Percentiles rank a stretch among this genome's conserved stretches.
Evolutionary conservation across 1,140 invertebrate genomes (phyloP).

Genomic region (Zaprionus vittiger): DNA sequence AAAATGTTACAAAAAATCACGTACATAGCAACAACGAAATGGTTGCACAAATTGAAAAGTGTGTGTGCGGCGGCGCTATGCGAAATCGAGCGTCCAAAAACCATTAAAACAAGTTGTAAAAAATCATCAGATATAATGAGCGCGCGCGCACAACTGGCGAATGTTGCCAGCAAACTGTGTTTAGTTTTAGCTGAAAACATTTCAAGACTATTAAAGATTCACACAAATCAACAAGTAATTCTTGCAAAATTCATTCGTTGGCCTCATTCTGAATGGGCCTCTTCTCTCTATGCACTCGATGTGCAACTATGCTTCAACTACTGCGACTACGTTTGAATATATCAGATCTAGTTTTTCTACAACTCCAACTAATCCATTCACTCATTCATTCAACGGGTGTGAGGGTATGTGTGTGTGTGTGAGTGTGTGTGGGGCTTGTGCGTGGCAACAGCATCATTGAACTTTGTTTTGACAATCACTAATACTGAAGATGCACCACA

Average conservation of each 20-base stretch:
- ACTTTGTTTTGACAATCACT: slow-evolving; percentile 63
- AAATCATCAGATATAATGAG: slow-evolving; percentile 50
- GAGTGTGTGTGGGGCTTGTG: slow-evolving; percentile 12
- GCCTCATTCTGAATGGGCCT: slow-evolving; percentile 50
- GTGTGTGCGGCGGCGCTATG: slow-evolving; percentile 40
- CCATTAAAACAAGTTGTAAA: slow-evolving; percentile 41
- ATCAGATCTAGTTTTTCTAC: slow-evolving; percentile 24
- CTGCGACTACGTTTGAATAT: background rate
- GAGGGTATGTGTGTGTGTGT: background rate
- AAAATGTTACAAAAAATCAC: slow-evolving; percentile 30
- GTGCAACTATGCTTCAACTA: slow-evolving; percentile 28
- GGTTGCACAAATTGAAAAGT: slow-evolving; percentile 51
- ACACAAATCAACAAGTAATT: slow-evolving; percentile 48
- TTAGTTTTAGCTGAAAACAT: slow-evolving; percentile 16
- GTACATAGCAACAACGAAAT: slow-evolving; percentile 19
- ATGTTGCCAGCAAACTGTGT: background rate
- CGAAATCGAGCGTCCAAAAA: slow-evolving; percentile 46
- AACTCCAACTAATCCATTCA: slow-evolving; percentile 12
- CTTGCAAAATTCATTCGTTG: slow-evolving; percentile 62
- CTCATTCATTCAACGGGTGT: slow-evolving; percentile 2
- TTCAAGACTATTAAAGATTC: slow-evolving; percentile 22
- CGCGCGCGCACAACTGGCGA: background rate
- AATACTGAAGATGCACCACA: slow-evolving; percentile 33
- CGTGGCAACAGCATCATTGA: slow-evolving; percentile 56
- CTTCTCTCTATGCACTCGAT: slow-evolving; percentile 23